These are phyloP conservation scores for Siphlonurus alternatus DNA, from an alignment of 2,888 invertebrate genomes.

Conservation along the genomic window DNA sequence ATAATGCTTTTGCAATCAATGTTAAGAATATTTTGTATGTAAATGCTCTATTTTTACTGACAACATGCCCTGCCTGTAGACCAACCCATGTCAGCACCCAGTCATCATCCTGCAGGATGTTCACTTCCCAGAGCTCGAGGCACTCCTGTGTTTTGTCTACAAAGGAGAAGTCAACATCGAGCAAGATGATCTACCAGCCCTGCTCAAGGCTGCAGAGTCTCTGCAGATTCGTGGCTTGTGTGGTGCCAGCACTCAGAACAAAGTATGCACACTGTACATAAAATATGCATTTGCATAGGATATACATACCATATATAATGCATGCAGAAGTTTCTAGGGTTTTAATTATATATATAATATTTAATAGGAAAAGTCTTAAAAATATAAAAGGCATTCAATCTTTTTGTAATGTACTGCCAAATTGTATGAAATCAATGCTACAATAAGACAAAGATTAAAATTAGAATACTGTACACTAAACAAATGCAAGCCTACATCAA, in stretches of 20 bases:
- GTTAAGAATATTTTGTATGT: too few species aligned
- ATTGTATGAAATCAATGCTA: too few species aligned
- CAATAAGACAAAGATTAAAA: too few species aligned
- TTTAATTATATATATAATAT: too few species aligned
- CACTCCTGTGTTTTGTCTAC: conserved; percentile 20
- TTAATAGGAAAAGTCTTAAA: too few species aligned
- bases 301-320: not conserved
- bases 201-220: conserved; percentile 20
- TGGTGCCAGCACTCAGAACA: conserved; percentile 15
- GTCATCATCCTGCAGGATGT: conserved; percentile 20
- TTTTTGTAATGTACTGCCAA: too few species aligned
- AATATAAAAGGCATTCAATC: too few species aligned
- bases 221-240: conserved; percentile 21
- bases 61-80: conserved; percentile 29
- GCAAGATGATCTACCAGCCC: conserved; percentile 19
- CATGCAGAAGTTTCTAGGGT: not conserved
- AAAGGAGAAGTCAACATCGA: conserved; percentile 22
- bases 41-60: too few species aligned
- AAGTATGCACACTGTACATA: conserved; percentile 15
- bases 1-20: not conserved
- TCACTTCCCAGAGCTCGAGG: conserved; percentile 19
- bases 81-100: conserved; percentile 50
- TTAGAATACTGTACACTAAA: too few species aligned
- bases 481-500: too few species aligned
- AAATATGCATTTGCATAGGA: not conserved